Base-by-base conservation (phyloP, 37 sponge, comb jelly and placozoan genomes). In the Beroe ovata region DNA sequence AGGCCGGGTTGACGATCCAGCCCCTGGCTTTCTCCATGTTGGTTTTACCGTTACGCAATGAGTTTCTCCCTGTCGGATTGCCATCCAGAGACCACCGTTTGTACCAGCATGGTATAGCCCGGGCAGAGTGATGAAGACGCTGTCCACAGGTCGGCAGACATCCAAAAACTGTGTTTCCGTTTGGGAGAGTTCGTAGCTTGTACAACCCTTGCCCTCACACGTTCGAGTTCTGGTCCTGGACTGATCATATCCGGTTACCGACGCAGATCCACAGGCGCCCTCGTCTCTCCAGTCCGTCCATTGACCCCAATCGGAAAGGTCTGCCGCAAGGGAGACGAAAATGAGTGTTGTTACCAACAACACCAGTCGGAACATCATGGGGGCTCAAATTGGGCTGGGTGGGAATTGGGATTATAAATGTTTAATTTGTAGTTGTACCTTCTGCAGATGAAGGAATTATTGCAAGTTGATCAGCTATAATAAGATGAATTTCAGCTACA, bases 31-130 rank as follows among this genome's bases (percentile, higher is more conserved):
- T 6, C 26, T 29, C 63, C 63, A 62, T 6, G 63, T 62, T 62
- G 63, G 63, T 62, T 29, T 62, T 6, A 29, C 21, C 6, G 63
- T 62, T 23, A 29, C 6, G 26, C 63, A 62, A 16, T 18, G 8
- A 4, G n/a, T 62, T 6, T 18, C 23, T 28, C 63, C 63, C n/a
- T 62, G 63, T 18, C 23, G 21, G 63, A 62, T 62, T 16, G 28
- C 63, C 63, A 62, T 62, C 63, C 63, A 62, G 63, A 62, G 63
- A 16, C 26, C 63, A 28, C 28, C 63, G 8, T 23, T 62, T 62
- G 63, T 62, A 28, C 63, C 63, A 62, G 63, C 63, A 16, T 62
- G 23, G 23, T 62, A 62, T 23, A 4, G 21, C 4, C 3, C 23
- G n/a, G 11, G 63, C 4, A 62, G 63, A 16, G 8, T 62, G 8